A percentile compares a stretch with the other conserved stretches of the same genome.
Conservation (phyloP, 2,797 vertebrate species). For the Mormyrus hasselquistii region DNA sequence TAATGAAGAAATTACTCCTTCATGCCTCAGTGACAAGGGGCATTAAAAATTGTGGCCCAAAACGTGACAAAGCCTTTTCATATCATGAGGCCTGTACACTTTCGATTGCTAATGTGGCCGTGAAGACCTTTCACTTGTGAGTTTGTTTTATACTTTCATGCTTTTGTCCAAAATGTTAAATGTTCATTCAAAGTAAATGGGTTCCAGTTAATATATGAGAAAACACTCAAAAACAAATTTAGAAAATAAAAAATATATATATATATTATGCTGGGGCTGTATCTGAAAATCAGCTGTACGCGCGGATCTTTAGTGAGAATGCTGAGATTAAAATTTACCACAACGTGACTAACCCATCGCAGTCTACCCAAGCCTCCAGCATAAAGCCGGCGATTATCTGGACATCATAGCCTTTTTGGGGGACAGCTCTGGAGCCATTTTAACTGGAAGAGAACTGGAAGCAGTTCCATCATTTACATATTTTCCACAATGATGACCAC, state of each 20-base stretch:
- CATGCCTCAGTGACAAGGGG: not conserved
- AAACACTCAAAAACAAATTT: not conserved
- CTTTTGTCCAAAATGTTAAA: not conserved
- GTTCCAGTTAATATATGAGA: not conserved
- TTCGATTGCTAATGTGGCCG: not conserved
- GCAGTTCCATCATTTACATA: not conserved
- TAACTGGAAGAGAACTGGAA: not conserved
- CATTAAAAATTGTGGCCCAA: not conserved
- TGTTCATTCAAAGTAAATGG: not conserved
- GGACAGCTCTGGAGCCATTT: not conserved
- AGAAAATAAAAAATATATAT: not conserved
- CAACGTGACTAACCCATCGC: not conserved
- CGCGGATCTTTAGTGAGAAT: too few species aligned
- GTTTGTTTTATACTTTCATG: not conserved
- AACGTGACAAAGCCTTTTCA: not conserved
- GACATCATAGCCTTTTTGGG: not conserved
- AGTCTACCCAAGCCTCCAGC: not conserved
- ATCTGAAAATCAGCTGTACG: not conserved
- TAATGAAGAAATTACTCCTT: constrained; percentile 18
- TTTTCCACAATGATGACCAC: not conserved
- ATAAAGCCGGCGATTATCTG: not conserved
- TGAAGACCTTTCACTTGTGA: not conserved
- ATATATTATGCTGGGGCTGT: not conserved
- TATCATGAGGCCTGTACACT: not conserved
- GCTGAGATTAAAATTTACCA: not conserved